Conservation (phyloP, 2,888 invertebrate species). For the Caenorhabditis angaria region DNA sequence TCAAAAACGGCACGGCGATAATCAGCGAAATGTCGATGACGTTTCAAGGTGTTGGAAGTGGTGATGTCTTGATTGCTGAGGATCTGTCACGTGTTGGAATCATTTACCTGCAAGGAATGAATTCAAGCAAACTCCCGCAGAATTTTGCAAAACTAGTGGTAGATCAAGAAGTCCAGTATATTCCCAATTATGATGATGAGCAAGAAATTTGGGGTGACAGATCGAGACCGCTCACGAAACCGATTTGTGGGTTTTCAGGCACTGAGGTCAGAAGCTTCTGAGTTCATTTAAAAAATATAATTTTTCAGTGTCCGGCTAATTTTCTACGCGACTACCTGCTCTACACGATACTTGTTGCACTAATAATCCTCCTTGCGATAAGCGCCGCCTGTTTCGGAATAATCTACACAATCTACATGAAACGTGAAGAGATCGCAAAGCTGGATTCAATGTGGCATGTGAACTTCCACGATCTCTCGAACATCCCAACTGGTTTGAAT, state of each 20-base stretch:
- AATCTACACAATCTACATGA: constrained; percentile 36
- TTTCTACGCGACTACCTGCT: constrained; percentile 47
- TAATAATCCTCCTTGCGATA: constrained; percentile 39
- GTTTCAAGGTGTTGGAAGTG: constrained; percentile 15
- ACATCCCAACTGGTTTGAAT: constrained; percentile 14
- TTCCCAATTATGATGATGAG: constrained; percentile 14
- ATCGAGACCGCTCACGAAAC: constrained; percentile 28
- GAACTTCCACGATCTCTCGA: constrained; percentile 14
- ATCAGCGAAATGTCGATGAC: constrained; percentile 28
- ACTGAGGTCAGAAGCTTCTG: background rate
- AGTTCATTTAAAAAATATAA: no score
- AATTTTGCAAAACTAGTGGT: constrained; percentile 26
- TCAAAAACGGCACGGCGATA: constrained; percentile 11
- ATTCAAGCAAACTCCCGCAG: constrained; percentile 24
- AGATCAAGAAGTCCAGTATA: constrained; percentile 10
- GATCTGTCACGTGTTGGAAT: constrained; percentile 28
- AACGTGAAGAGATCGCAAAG: constrained; percentile 38
- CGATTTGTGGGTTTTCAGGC: constrained; percentile 51
- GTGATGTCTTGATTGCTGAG: constrained; percentile 30
- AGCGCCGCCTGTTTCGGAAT: constrained; percentile 30
- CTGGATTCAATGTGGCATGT: constrained; percentile 52
- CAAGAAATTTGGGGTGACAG: constrained; percentile 34
- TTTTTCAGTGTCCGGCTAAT: constrained; percentile 34
- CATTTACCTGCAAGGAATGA: constrained; percentile 39
- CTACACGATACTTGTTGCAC: constrained; percentile 32